These are phyloP conservation scores for Tapera naevia DNA, from an alignment of 2,797 vertebrate genomes.

Conservation along the genomic window DNA sequence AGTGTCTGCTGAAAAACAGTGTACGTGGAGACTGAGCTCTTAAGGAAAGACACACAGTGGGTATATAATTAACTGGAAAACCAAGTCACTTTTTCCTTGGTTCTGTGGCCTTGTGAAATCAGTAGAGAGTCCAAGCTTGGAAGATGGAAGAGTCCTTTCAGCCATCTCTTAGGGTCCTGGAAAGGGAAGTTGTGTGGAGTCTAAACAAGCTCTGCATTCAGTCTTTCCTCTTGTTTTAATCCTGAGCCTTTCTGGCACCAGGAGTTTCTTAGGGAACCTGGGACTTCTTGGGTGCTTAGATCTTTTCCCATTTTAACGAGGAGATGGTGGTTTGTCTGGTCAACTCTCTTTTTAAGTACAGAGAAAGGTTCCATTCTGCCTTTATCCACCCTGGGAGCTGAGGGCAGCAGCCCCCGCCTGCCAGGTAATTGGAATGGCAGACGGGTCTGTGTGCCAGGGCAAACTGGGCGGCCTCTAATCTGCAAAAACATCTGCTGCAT, in stretches of 20 bases:
- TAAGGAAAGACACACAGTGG: background rate
- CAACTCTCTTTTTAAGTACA: background rate
- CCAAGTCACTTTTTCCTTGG: conserved; percentile 14
- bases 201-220: conserved; percentile 4
- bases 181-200: background rate
- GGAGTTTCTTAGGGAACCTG: background rate
- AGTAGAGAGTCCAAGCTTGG: background rate
- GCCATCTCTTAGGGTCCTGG: background rate
- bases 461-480: conserved; percentile 26
- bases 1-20: background rate
- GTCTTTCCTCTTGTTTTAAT: background rate
- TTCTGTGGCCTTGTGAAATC: background rate
- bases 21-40: accelerated
- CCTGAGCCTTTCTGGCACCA: background rate
- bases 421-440: conserved; percentile 31
- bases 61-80: background rate
- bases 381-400: background rate
- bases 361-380: conserved; percentile 12
- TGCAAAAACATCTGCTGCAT: background rate
- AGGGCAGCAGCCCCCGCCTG: background rate
- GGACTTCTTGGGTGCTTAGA: background rate
- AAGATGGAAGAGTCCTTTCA: background rate
- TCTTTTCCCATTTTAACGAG: background rate
- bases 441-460: conserved; percentile 25
- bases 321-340: background rate